Evolutionary conservation across 2,888 invertebrate genomes (phyloP).

Genomic region (Apocheima hispidaria): DNA sequence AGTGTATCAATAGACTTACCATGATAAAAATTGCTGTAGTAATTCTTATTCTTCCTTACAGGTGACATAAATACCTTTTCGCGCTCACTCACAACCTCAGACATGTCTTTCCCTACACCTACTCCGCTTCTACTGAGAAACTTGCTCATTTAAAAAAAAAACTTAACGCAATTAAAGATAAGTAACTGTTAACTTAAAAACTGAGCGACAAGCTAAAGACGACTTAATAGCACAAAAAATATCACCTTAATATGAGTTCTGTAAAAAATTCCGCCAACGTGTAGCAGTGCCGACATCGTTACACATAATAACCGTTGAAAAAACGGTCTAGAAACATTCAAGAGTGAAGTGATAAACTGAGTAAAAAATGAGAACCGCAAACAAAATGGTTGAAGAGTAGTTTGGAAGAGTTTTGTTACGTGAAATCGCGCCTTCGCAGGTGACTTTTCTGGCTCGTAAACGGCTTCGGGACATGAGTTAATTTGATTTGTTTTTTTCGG

Average conservation of each 20-base stretch:
- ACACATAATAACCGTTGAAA: constrained; percentile 29
- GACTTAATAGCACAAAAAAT: constrained; percentile 16
- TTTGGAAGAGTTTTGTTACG: constrained; percentile 5
- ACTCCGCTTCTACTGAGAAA: neutral
- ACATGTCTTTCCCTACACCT: constrained; percentile 14
- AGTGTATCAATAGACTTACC: constrained; percentile 22
- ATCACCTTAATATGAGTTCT: constrained; percentile 9
- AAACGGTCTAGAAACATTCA: constrained; percentile 23
- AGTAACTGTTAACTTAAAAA: neutral
- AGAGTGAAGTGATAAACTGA: constrained; percentile 32
- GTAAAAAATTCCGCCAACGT: neutral
- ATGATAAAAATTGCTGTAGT: constrained; percentile 27
- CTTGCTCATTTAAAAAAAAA: constrained; percentile 5
- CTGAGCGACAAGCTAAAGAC: constrained; percentile 9
- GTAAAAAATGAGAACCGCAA: constrained; percentile 28
- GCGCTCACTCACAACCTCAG: constrained; percentile 35
- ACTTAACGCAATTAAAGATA: neutral
- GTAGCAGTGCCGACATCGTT: constrained; percentile 24
- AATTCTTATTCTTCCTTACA: constrained; percentile 32
- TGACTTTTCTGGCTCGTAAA: constrained; percentile 1
- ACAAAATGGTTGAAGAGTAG: constrained; percentile 17
- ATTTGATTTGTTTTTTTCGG: constrained; percentile 23
- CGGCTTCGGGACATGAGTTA: constrained; percentile 5
- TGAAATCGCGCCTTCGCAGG: constrained; percentile 14
- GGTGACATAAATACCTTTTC: constrained; percentile 44